These are phyloP conservation scores for Trachythela sp. DNA, from an alignment of 64 coral and sea anemone genomes.

Conservation along the genomic window DNA sequence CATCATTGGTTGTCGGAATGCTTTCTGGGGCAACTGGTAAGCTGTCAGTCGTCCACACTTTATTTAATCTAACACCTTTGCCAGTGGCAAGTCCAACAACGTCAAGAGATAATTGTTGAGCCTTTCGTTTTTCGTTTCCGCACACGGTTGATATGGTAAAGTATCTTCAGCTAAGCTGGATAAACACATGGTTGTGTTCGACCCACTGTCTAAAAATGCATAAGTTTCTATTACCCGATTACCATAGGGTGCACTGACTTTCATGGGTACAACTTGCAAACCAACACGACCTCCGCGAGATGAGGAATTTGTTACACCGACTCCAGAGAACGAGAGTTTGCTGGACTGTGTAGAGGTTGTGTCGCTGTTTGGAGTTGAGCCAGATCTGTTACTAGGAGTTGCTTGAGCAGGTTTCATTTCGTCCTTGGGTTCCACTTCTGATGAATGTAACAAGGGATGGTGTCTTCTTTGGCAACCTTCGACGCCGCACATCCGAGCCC, in stretches of 20 bases:
- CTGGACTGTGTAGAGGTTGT: background rate
- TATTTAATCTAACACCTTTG: constrained; percentile 5
- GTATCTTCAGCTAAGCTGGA: background rate
- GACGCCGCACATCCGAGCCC: background rate
- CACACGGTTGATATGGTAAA: background rate
- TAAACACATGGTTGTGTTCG: background rate
- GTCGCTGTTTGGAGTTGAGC: no score
- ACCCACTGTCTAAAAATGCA: background rate
- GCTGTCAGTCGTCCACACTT: background rate
- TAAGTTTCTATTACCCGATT: background rate
- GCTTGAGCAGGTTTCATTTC: background rate
- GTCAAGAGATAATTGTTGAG: background rate
- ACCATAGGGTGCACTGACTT: background rate
- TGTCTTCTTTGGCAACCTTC: constrained; percentile 5
- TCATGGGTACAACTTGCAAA: background rate
- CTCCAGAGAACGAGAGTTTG: background rate
- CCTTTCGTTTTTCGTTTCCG: background rate
- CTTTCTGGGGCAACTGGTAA: background rate
- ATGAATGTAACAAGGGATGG: background rate
- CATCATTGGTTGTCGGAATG: background rate
- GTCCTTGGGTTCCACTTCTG: background rate
- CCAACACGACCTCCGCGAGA: background rate
- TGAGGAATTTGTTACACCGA: constrained; percentile 3
- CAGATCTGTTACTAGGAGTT: background rate
- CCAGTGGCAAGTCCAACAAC: background rate